These are phyloP conservation scores for Bos indicus DNA, from an alignment of 2,113 vertebrate genomes.

Conservation along the genomic window DNA sequence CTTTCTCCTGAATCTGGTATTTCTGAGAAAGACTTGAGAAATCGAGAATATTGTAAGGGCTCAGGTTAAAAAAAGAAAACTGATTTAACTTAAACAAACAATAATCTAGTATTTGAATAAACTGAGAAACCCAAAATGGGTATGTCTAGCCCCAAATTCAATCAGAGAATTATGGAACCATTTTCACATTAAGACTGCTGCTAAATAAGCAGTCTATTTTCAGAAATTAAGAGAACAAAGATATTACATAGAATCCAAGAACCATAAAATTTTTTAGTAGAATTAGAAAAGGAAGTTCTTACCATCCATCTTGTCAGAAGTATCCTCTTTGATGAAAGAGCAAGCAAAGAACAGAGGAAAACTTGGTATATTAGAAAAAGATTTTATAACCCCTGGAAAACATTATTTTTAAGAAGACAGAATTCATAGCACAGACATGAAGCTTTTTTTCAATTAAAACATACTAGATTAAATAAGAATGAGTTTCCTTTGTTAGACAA, in stretches of 20 bases:
- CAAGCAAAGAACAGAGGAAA: conserved; percentile 88
- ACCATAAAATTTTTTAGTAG: conserved; percentile 36
- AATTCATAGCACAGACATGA: conserved; percentile 65
- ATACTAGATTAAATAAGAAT: not conserved
- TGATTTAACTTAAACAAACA: not conserved
- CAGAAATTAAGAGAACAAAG: conserved; percentile 30
- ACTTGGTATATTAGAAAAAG: conserved; percentile 86
- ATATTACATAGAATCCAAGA: conserved; percentile 41
- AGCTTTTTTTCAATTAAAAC: conserved; percentile 42
- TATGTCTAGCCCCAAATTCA: not conserved
- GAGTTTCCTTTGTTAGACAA: not conserved
- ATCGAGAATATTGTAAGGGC: conserved; percentile 14
- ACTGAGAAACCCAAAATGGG: not conserved
- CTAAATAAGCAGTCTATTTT: conserved; percentile 3
- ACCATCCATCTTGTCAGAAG: conserved; percentile 99
- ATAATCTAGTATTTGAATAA: conserved; percentile 24
- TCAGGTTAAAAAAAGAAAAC: not conserved
- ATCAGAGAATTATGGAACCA: not conserved
- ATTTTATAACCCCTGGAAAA: conserved; percentile 68
- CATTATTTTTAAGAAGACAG: conserved; percentile 71
- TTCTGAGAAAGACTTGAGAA: not conserved
- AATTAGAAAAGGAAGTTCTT: conserved; percentile 86
- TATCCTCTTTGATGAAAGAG: conserved; percentile 94
- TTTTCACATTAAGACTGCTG: not conserved
- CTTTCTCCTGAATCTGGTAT: not conserved